These are phyloP conservation scores for Chionomys nivalis DNA, from an alignment of 2,113 vertebrate genomes.

Conservation along the genomic window DNA sequence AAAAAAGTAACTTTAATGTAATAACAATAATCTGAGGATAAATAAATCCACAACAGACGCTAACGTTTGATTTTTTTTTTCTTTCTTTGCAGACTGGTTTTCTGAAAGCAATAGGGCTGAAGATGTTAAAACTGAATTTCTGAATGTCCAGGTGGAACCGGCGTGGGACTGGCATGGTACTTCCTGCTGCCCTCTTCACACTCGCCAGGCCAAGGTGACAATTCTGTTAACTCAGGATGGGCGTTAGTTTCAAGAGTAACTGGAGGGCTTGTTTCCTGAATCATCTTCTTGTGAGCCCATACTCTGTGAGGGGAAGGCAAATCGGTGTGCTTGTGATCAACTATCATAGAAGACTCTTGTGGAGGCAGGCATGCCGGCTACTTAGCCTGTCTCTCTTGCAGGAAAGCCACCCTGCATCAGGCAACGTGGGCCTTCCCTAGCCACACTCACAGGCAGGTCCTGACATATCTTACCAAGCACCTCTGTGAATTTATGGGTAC, in stretches of 20 bases:
- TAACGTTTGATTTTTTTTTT: constrained; percentile 84
- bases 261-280: constrained; percentile 99
- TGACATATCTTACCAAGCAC: neutral
- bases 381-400: too few relatives aligned
- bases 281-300: constrained; percentile 99
- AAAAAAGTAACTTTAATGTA: constrained; percentile 89
- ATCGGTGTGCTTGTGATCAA: constrained; percentile 26
- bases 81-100: constrained; percentile 86
- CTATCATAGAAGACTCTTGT: neutral
- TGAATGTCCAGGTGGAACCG: constrained; percentile 84
- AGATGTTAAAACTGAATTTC: constrained; percentile 82
- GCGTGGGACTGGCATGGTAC: constrained; percentile 80
- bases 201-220: constrained; percentile 71
- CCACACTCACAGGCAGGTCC: neutral
- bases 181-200: constrained; percentile 82
- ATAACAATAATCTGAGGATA: constrained; percentile 88
- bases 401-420: neutral
- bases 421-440: neutral
- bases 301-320: constrained; percentile 88
- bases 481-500: neutral
- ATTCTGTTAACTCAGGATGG: constrained; percentile 79
- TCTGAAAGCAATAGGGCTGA: constrained; percentile 86
- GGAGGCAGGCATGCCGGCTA: neutral
- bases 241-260: constrained; percentile 94
- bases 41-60: constrained; percentile 90